Base-by-base conservation (phyloP, 2,797 vertebrate genomes). In the Molossus alvarezi region DNA sequence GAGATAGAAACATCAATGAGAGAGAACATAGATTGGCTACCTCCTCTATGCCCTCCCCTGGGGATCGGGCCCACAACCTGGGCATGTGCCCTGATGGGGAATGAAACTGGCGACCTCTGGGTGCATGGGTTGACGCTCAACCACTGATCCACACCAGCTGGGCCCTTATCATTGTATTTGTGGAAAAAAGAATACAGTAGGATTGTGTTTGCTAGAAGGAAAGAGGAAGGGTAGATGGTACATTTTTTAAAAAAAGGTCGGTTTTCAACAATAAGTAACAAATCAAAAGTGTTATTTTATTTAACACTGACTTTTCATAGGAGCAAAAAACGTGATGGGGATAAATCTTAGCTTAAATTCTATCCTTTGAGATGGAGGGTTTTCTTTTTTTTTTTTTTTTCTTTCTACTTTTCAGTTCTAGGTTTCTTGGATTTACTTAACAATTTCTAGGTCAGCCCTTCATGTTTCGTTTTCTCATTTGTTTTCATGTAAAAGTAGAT, bases 391-490 rank as follows among this genome's bases (percentile, higher is more conserved):
- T 80, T 64, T 64, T 57, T 69, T 77, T 65, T 88, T 55, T 33
- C 27, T 13, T 81, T n/a, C 69, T 88, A 77, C 5, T 88, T 97
- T 95, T 87, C n/a, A 90, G 45, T 60, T 90, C 10, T 53, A 45
- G 69, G 1, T 94, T 67, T 86, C 77, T 90, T 88, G 25, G 11
- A 91, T 91, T 94, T 96, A 69, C 53, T 95, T 91, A 77, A 72
- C 25, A 85, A 81, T 91, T 92, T 92, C 41, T 60, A 88, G 65
- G n/a, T 81, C 60, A 65, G 17, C 41, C 9, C 77, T 93, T 2
- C 1, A 58, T 72, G n/a, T 3, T 79, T 71, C 1, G 45, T 69
- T 77, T 94, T 93, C 29, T 94, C 3, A 20, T 81, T 91, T 76
- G 41, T 89, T 95, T 95, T 95, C 41, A 87, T 65, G 23, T 64